Conservation (phyloP, 2,113 vertebrate species). For the Phaethornis superciliosus region DNA sequence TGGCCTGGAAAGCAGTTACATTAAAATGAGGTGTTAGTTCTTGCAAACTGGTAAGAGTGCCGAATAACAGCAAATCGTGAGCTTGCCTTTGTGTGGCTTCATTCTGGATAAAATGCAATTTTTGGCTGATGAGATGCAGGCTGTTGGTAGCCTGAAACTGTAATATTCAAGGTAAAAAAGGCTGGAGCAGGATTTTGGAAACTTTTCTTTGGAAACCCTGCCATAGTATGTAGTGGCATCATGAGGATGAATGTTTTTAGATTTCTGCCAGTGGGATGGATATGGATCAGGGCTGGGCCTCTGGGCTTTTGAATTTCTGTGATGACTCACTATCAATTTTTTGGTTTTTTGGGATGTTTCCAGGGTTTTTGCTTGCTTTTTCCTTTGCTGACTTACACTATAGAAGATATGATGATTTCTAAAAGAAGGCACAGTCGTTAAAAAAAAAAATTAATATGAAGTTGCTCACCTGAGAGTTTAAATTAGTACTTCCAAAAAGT, state of each 20-base stretch:
- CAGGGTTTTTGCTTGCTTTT: not conserved
- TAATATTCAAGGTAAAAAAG: not conserved
- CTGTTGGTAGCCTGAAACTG: not conserved
- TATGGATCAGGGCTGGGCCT: not conserved
- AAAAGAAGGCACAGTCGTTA: not conserved
- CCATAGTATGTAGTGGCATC: not conserved
- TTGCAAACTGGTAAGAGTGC: not conserved
- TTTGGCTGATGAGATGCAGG: not conserved
- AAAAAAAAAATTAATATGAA: not conserved
- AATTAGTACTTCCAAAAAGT: accelerated
- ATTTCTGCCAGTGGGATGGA: not conserved
- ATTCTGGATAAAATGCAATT: not conserved
- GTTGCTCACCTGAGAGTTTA: not conserved
- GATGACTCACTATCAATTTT: not conserved
- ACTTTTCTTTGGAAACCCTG: not conserved
- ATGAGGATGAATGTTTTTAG: not conserved
- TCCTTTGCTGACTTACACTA: not conserved
- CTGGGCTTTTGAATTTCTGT: not conserved
- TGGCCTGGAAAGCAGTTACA: not conserved
- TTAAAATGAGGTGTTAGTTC: not conserved
- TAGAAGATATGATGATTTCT: not conserved
- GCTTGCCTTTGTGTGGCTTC: not conserved
- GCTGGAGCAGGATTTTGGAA: not conserved
- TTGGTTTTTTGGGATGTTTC: not conserved
- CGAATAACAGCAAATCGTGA: not conserved